phyloP scores from a whole-genome alignment of 2,113 vertebrate species.

The Felis catus region F.catus_Fca126_mat1.0 CM031412.1:75879501-75880000 shows the following conservation, averaged over 20 bases:
- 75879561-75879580: neutral
- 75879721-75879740: neutral
- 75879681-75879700: neutral
- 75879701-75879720: neutral
- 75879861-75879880: neutral
- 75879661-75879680: neutral
- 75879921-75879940: neutral
- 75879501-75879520: fast-evolving
- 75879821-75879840: no score
- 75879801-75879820: neutral
- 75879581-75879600: neutral
- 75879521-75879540: neutral
- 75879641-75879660: neutral
- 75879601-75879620: neutral
- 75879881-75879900: neutral
- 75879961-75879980: constrained; percentile 19
- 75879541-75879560: neutral
- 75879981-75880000: constrained; percentile 39
- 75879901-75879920: neutral
- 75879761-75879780: neutral
- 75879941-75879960: constrained; percentile 11
- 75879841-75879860: neutral
- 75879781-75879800: neutral
- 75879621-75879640: neutral
- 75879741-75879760: fast-evolving